Evolutionary conservation across 30 jellyfish, hydroid and myxozoan species (phyloP), one percentile per base, ranked within the genome.

Genomic region (Hydra vulgaris): DNA sequence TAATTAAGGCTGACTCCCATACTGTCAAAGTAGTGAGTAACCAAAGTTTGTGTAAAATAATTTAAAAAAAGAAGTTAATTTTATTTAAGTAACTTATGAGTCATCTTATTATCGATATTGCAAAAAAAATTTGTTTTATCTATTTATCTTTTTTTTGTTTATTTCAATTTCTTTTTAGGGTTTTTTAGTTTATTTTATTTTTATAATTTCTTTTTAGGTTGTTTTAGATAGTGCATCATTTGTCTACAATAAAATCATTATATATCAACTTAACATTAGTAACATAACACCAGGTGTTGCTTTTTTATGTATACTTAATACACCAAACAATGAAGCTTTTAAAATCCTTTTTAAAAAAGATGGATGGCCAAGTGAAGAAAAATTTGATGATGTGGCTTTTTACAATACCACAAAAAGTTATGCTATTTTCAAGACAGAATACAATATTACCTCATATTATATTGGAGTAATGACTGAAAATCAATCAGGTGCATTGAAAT

Each of bases 361-460:
- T 17, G 27, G 17, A 26, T 24, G 71, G 1, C 83, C 83, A 24
- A 75, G 72, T 17, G 56, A 25, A 25, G 25, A 17, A 18, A 22
- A 53, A 26, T 75, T 23, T 70, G 83, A 75, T 54, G 17, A 18
- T 25, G 20, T 25, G 0, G 24, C 26, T 7, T 17, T 0, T 1
- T 75, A 25, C 56, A 54, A 75, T 22, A 24, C 70, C 12, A 54
- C 66, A 17, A 75, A 53, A 23, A 75, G 21, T 26, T 17, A 75
- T 26, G 71, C 83, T 25, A 21, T 75, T 26, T 26, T 75, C 4
- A 27, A 66, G 21, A 75, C 83, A 19, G n/a, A 24, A 70, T 7
- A n/a, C 26, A 75, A 75, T 26, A 75, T 54, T 16, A 25, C 83
- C 1, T 75, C 83, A 23, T 75, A 75, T 75, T 75, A 20, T 53